Base-by-base conservation (phyloP, 2,113 vertebrate genomes). In the Hemicordylus capensis region DNA sequence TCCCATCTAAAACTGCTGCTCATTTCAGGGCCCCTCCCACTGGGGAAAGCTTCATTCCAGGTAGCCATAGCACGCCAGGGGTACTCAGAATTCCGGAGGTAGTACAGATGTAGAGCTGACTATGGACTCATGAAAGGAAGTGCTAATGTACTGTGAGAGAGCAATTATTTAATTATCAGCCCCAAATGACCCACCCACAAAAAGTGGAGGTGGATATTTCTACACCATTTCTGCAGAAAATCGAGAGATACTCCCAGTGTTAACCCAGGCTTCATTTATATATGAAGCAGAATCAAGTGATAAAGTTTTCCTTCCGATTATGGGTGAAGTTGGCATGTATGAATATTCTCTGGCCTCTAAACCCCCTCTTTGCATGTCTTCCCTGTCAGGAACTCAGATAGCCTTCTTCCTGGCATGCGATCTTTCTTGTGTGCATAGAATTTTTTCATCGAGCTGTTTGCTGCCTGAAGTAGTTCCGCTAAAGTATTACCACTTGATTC, bases 1-100 rank as follows among this genome's bases (percentile, higher is more conserved):
- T 72, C n/a, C n/a, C 69, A 61, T 17, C 26, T 86, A 42, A 42
- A 88, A 86, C 22, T 67, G 83, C 74, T 88, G n/a, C 7, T 69
- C 34, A 42, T 9, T 39, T 42, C 34, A 42, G 19, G 67, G 67
- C 19, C 37, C 19, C 37, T 42, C 37, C 67, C 37, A 19, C 4
- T 67, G 4, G 34, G 34, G 15, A 37, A 17, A 67, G 37, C 15
- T 15, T 66, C 64, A 15, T 34, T 8, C 64, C 17, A 15, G 64
- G 28, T 66, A 11, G n/a, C 17, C 51, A 10, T 7, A 61, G 24
- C 31, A 10, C 44, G 56, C 12, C 56, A 61, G 44, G 28, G 15
- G 54, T 34, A 28, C 28, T 4, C 24, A 73, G 42, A 72, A 42
- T 11, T 26, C 12, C 10, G 31, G 28, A 31, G 6, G n/a, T 2